Evolutionary conservation across 1,140 invertebrate species (phyloP), one percentile per base, ranked within the genome.

Genomic region (Drosophila malerkotliana): DNA sequence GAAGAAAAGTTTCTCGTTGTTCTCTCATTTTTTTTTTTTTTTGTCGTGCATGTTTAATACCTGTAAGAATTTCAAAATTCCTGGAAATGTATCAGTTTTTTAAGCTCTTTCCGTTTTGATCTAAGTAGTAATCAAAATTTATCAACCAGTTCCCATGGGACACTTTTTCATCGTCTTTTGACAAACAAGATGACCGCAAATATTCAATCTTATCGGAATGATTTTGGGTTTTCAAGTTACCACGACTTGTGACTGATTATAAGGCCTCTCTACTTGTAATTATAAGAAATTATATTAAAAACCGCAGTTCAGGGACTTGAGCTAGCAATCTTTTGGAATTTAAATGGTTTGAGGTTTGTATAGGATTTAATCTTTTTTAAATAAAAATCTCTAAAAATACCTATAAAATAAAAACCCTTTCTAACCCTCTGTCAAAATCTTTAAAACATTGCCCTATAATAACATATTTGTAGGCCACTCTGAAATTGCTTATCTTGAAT

Each of bases 151-250:
- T 69, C 66, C 41, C 41, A 44, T 44, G 41, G 34, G 34, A 18
- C 15, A 18, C 14, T 15, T 44, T 18, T 44, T 44, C 6, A 3
- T 44, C 10, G 9, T 15, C 39, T 41, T 41, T 41, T 26, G 34
- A 39, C 57, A 63, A 39, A 41, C 34, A 66, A 37, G 64, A 68
- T 68, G 63, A 71, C 67, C 67, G 67, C 67, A 71, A 71, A 57
- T 71, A 48, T 71, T 69, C 32, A 71, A 71, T 71, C 67, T 71
- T 71, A 69, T 71, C 64, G 64, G 10, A 14, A 32, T 34, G 53
- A 69, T 69, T 69, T 37, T 49, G 28, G 64, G 41, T 26, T 18
- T 14, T 34, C 52, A 26, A 68, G 63, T 56, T 54, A 66, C 47
- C 62, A 44, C 41, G 14, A 52, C 30, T 52, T 24, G 24, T 26